These are phyloP conservation scores for Mormyrops boulengeri DNA, from an alignment of 2,797 vertebrate genomes.

Conservation along the genomic window DNA sequence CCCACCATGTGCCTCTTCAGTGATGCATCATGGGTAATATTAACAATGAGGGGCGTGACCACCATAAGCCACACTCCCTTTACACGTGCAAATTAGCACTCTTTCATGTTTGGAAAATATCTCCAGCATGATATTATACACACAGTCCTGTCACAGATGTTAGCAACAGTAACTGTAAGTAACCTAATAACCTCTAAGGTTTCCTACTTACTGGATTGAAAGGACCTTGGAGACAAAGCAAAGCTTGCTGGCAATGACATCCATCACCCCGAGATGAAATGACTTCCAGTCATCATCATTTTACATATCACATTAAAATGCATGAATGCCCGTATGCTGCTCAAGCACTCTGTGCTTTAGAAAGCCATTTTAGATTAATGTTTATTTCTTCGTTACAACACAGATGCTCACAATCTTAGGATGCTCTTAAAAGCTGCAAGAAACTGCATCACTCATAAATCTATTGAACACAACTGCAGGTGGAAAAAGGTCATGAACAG, in stretches of 20 bases:
- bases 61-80: not conserved
- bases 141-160: not conserved
- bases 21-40: not conserved
- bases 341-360: not conserved
- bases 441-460: not conserved
- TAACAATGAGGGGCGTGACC: not conserved
- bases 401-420: not conserved
- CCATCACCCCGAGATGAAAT: constrained; percentile 50
- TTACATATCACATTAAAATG: not conserved
- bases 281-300: constrained; percentile 9
- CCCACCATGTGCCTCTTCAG: not conserved
- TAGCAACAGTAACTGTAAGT: not conserved
- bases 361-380: not conserved
- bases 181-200: not conserved
- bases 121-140: not conserved
- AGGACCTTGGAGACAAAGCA: constrained; percentile 52
- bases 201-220: constrained; percentile 47
- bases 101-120: too few relatives aligned
- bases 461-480: not conserved
- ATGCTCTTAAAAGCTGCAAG: not conserved
- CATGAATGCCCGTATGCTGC: not conserved
- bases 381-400: not conserved
- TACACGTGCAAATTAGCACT: not conserved
- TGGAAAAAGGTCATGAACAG: not conserved
- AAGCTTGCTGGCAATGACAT: constrained; percentile 54